Conservation (phyloP, 2,113 vertebrate genomes). For the Rhinoderma darwinii region DNA sequence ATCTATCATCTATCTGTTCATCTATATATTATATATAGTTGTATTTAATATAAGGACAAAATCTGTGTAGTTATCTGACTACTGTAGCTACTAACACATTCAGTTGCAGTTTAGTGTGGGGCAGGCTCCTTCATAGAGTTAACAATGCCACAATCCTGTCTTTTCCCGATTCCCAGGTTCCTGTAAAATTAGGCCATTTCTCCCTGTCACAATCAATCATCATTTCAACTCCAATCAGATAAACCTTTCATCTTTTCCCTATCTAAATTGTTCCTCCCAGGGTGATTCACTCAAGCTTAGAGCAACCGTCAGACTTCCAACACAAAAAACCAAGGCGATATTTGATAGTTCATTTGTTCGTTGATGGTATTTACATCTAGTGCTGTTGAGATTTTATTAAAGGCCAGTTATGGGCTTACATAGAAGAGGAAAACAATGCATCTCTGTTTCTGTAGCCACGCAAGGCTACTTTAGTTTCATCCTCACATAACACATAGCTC, state of each 20-base stretch:
- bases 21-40: background rate
- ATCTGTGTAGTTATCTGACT: background rate
- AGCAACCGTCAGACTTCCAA: slow-evolving; percentile 67
- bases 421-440: slow-evolving; percentile 77
- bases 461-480: slow-evolving; percentile 84
- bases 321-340: slow-evolving; percentile 70
- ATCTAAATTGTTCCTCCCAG: slow-evolving; percentile 73
- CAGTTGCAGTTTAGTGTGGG: background rate
- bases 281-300: slow-evolving; percentile 64
- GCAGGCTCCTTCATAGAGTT: slow-evolving; percentile 38
- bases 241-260: slow-evolving; percentile 70
- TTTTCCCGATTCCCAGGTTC: slow-evolving; percentile 54
- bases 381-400: slow-evolving; percentile 75
- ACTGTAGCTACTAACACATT: background rate
- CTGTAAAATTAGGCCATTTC: slow-evolving; percentile 68
- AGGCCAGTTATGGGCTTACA: slow-evolving; percentile 74
- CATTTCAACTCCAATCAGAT: slow-evolving; percentile 73
- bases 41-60: background rate
- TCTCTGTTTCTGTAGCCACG: slow-evolving; percentile 80
- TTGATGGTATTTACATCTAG: slow-evolving; percentile 72
- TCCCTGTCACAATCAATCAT: slow-evolving; percentile 74
- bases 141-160: slow-evolving; percentile 40
- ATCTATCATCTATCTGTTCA: background rate
- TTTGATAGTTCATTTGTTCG: slow-evolving; percentile 74
- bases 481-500: slow-evolving; percentile 79